These are phyloP conservation scores for Motacilla tschutschensis DNA, from an alignment of 2,113 vertebrate genomes.

Conservation along the genomic window DNA sequence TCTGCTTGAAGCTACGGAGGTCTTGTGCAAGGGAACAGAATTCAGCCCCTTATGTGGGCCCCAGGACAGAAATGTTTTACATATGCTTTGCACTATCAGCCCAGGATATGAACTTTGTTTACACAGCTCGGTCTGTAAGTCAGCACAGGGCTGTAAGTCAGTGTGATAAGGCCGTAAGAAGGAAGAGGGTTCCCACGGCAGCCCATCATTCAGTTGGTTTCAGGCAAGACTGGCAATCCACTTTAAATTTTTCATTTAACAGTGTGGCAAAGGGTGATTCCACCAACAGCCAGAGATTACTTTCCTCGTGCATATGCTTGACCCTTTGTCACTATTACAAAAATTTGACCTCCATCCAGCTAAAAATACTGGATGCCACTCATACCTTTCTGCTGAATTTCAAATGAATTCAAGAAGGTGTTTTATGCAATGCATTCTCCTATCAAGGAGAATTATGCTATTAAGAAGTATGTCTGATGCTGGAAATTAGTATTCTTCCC, in stretches of 20 bases:
- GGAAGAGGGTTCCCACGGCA: neutral
- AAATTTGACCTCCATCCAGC: slow-evolving; percentile 21
- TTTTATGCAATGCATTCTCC: neutral
- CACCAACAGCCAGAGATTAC: neutral
- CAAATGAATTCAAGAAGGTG: neutral
- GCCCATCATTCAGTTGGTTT: neutral
- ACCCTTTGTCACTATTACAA: slow-evolving; percentile 25
- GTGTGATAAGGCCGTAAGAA: neutral
- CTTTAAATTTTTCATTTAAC: neutral
- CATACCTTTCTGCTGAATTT: slow-evolving; percentile 39
- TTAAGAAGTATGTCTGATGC: neutral
- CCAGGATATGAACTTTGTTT: slow-evolving; percentile 10
- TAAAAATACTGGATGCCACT: slow-evolving; percentile 49
- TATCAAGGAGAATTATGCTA: neutral
- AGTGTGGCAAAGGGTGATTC: neutral
- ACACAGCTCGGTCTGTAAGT: neutral
- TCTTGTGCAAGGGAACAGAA: slow-evolving; percentile 1
- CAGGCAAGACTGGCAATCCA: neutral
- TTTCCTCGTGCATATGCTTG: slow-evolving; percentile 4
- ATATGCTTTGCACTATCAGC: neutral
- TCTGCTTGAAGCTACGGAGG: neutral
- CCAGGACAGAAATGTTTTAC: slow-evolving; percentile 9
- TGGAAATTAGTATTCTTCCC: neutral
- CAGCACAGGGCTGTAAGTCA: slow-evolving; percentile 15
- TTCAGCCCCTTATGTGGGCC: neutral